A percentile compares a stretch with the other conserved stretches of the same genome.
These are phyloP conservation scores for Eumaeus atala DNA, from an alignment of 1,140 invertebrate species.

Conservation along the genomic window DNA sequence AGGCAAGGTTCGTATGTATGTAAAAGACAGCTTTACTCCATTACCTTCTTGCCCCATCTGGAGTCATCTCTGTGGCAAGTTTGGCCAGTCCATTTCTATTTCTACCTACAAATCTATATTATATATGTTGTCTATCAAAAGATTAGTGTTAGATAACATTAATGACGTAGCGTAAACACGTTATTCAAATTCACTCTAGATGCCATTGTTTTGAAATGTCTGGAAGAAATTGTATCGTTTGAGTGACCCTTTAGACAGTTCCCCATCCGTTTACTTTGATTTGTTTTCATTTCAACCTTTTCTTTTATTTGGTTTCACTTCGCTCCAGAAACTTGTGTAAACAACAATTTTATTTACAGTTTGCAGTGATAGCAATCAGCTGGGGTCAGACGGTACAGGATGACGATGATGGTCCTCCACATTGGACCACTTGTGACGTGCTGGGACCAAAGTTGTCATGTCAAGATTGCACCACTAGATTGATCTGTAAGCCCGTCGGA, in stretches of 20 bases:
- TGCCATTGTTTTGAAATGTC: not conserved
- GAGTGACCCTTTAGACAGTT: not conserved
- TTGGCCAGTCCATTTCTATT: too few relatives aligned
- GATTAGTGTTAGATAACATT: too few relatives aligned
- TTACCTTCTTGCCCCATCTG: too few relatives aligned
- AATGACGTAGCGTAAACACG: too few relatives aligned
- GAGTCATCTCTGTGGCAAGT: too few relatives aligned
- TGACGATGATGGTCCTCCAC: slow-evolving; percentile 6
- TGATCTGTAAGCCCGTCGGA: slow-evolving; percentile 43
- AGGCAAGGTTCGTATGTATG: too few relatives aligned
- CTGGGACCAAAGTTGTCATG: slow-evolving; percentile 32
- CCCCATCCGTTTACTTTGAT: not conserved
- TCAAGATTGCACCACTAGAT: slow-evolving; percentile 43
- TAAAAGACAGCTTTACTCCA: too few relatives aligned
- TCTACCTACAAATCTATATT: too few relatives aligned
- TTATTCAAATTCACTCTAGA: too few relatives aligned
- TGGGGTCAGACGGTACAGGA: slow-evolving; percentile 18
- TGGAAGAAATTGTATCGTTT: not conserved
- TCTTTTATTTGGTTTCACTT: not conserved
- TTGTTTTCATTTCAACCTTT: not conserved
- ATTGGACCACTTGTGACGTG: slow-evolving; percentile 37
- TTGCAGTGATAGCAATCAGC: slow-evolving; percentile 8
- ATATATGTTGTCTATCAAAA: too few relatives aligned
- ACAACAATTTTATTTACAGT: slow-evolving; percentile 7
- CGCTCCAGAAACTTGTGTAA: not conserved